Base-by-base conservation (phyloP, 2,888 invertebrate genomes). In the Parnassius smintheus region DNA sequence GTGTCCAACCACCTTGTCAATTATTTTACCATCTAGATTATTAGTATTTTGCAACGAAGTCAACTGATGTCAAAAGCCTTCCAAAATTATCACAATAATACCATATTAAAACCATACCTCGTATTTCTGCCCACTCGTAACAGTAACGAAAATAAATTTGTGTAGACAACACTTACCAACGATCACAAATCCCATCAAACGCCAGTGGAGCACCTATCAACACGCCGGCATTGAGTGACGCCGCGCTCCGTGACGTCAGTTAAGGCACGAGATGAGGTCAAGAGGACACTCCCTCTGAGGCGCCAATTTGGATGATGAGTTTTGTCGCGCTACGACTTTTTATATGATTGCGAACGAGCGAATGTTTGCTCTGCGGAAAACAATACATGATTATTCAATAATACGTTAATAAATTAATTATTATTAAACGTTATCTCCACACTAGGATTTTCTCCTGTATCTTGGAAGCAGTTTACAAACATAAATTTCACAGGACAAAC, bases 241-340 rank as follows among this genome's bases (percentile, higher is more conserved):
- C 18, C 49, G 13, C 7, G 49, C 12, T 51, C 1, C 9, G 35
- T 61, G 56, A 61, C 55, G 56, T 55, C 61, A 51, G 35, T 25
- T 42, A 48, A 53, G 35, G 54, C 22, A n/a, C 11, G 50, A 25
- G 44, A 25, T 25, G 13, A 42, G 62, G 62, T 62, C 62, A 62
- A 62, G 62, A n/a, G 62, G 56, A 45, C 49, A 49, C 56, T 52
- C 60, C 55, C 13, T 35, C 42, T 41, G 55, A 18, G 48, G 52
- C 61, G 51, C 57, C 62, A 62, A 62, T 62, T 62, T 62, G 48
- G 41, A 62, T 22, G 55, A 42, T 53, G 57, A 25, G 53, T 53
- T 57, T 53, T 46, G 62, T 56, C 41, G 41, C 52, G 41, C 42
- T 58, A 42, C 9, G 46, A 35, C 35, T 18, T 46, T 12, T 56